Evolutionary conservation across 2,113 vertebrate species (phyloP), one percentile per base, ranked within the genome.

Genomic region (Amphilophus citrinellus): DNA sequence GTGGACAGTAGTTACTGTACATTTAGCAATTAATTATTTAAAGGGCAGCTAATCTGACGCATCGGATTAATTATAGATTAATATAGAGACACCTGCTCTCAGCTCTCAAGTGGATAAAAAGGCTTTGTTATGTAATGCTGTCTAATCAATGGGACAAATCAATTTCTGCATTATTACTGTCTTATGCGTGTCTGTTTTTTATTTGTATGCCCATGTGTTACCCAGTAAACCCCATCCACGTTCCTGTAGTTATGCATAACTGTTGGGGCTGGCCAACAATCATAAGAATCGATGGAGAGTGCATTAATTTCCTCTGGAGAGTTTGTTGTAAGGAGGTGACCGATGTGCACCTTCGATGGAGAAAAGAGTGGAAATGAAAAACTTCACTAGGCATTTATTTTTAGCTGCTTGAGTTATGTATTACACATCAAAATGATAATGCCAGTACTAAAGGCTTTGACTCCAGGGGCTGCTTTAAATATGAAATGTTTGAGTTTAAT

Each of bases 51-150:
- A 88, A 94, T 89, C 75, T 79, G 85, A 78, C 30, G 35, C 86
- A 60, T 76, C 2, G 65, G 88, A 94, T 94, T 93, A 94, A 94
- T 94, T 86, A 94, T 93, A 92, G 82, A 95, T 93, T 90, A 84
- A 89, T 93, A 91, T 86, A 47, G 35, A 85, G 68, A 81, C 82
- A 84, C 75, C 83, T 89, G 84, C 84, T 83, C 60, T 68, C 83
- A 77, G 47, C 44, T 84, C 32, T 61, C 61, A 78, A 56, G 71
- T 83, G 30, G 76, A 84, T 82, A 59, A 88, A 63, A 89, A 17
- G 11, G 60, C 20, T 73, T 47, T 77, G 35, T 88, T 91, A 80
- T 77, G 65, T 24, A 88, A 91, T 10, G 56, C 63, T 77, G 20
- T 58, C 80, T 83, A 79, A 84, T 86, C 60, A 83, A 32, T 20